phyloP scores from a whole-genome alignment of 2,888 invertebrate species.

The Tillus elongatus region DNA sequence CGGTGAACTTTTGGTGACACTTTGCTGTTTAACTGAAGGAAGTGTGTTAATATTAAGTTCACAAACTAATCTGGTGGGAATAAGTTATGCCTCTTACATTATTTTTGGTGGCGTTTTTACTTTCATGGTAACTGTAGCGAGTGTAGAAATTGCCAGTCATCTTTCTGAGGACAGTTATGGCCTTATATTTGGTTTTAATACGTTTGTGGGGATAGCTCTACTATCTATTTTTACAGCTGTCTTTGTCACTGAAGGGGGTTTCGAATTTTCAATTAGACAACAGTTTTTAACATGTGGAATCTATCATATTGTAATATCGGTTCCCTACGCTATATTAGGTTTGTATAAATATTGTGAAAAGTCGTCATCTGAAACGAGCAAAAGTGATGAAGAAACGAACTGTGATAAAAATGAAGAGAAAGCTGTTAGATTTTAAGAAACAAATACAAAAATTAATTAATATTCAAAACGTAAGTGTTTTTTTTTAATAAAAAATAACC shows the following conservation, averaged over 20 bases:
- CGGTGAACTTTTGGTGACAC: constrained; percentile 42
- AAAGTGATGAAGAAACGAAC: no score
- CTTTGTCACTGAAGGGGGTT: constrained; percentile 44
- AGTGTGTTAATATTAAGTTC: constrained; percentile 44
- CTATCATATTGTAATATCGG: constrained; percentile 55
- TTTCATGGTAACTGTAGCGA: constrained; percentile 71
- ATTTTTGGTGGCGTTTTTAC: constrained; percentile 69
- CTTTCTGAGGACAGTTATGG: constrained; percentile 80
- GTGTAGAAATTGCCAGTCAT: constrained; percentile 77
- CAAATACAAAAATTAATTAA: no score
- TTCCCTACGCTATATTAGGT: constrained; percentile 46
- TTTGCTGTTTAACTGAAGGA: constrained; percentile 48
- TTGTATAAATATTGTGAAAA: constrained; percentile 16
- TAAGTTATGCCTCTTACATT: constrained; percentile 68
- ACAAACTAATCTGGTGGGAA: constrained; percentile 40
- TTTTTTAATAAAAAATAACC: no score
- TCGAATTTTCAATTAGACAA: constrained; percentile 43
- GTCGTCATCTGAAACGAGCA: no score
- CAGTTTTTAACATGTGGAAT: constrained; percentile 66
- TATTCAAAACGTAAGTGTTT: no score
- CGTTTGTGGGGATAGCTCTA: constrained; percentile 65
- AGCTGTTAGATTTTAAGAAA: no score
- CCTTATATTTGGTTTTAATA: constrained; percentile 84
- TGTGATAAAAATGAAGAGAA: no score
- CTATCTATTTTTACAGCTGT: constrained; percentile 70